phyloP scores from a whole-genome alignment of 1,140 invertebrate species.

The Drosophila ironensis region DNA sequence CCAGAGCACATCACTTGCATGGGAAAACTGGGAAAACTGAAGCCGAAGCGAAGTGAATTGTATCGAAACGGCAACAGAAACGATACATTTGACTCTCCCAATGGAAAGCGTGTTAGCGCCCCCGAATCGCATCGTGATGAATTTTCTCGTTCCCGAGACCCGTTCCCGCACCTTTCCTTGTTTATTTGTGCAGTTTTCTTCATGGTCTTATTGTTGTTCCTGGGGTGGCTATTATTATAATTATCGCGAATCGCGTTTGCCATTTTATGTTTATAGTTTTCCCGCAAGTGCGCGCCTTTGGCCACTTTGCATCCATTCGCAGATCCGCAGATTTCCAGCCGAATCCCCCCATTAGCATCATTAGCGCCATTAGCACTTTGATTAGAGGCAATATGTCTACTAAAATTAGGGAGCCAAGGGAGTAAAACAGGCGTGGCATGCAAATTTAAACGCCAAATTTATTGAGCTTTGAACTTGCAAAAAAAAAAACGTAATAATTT shows the following conservation, averaged over 20 bases:
- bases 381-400: not conserved
- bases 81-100: constrained; percentile 55
- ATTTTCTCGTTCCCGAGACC: not conserved
- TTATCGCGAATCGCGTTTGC: constrained; percentile 53
- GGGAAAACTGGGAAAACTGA: constrained; percentile 5
- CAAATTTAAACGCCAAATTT: too few species aligned
- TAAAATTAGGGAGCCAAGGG: not conserved
- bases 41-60: constrained; percentile 4
- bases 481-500: too few species aligned
- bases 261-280: constrained; percentile 51
- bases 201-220: constrained; percentile 26
- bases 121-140: constrained; percentile 43
- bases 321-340: constrained; percentile 2
- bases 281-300: constrained; percentile 20
- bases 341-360: not conserved
- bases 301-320: constrained; percentile 19
- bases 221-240: constrained; percentile 57
- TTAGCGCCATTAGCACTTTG: constrained; percentile 5
- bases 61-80: constrained; percentile 18
- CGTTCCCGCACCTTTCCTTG: constrained; percentile 19
- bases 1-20: constrained; percentile 24
- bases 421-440: not conserved
- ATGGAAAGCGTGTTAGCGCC: constrained; percentile 69
- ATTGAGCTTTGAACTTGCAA: too few species aligned
- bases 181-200: constrained; percentile 62